phyloP scores from a whole-genome alignment of 2,113 vertebrate genomes.

The Pogona vitticeps region DNA sequence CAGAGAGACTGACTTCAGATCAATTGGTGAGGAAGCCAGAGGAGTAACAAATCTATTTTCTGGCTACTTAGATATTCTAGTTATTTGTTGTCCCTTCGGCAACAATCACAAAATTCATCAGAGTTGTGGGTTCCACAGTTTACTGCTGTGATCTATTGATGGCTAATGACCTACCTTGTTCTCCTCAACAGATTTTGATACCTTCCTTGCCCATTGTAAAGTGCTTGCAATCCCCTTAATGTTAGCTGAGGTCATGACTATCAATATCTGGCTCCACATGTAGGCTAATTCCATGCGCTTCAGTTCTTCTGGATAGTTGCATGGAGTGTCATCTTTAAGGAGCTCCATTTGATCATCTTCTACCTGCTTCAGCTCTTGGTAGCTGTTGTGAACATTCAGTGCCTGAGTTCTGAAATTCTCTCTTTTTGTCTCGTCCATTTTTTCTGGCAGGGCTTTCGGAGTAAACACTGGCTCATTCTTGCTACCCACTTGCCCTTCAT shows the following conservation, averaged over 20 bases:
- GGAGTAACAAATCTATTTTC: not conserved
- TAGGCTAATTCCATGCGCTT: not conserved
- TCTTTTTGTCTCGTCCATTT: not conserved
- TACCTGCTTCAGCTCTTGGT: not conserved
- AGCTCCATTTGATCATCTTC: not conserved
- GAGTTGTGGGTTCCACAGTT: not conserved
- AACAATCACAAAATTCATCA: not conserved
- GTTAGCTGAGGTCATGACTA: slow-evolving; percentile 40
- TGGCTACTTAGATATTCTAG: rapidly evolving
- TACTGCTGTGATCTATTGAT: not conserved
- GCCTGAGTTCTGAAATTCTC: not conserved
- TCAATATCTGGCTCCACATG: slow-evolving; percentile 37
- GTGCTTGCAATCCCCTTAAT: slow-evolving; percentile 38
- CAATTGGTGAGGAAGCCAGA: too few species aligned
- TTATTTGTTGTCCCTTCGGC: not conserved
- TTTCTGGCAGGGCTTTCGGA: not conserved
- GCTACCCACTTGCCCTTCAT: not conserved
- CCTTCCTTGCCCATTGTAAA: slow-evolving; percentile 38
- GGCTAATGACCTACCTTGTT: slow-evolving; percentile 48
- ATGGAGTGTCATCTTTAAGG: not conserved
- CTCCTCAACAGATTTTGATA: slow-evolving; percentile 14
- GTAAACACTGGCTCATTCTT: not conserved
- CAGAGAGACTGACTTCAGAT: too few species aligned
- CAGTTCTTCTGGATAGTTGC: slow-evolving; percentile 41
- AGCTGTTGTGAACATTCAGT: not conserved